Conservation (phyloP, 2,113 vertebrate species). For the Aramus guarauna region DNA sequence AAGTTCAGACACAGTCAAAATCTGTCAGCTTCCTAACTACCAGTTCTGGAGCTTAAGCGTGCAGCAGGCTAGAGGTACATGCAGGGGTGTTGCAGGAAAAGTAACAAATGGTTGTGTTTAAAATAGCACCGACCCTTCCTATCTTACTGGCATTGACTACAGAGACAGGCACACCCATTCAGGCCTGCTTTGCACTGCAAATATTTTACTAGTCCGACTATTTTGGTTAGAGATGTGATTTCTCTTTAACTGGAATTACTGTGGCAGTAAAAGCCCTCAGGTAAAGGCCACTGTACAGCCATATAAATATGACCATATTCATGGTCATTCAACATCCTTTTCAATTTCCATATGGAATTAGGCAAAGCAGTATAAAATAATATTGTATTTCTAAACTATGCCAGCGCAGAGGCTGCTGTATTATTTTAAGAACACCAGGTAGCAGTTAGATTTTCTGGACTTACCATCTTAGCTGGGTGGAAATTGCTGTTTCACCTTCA, state of each 20-base stretch:
- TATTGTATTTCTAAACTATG: background rate
- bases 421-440: background rate
- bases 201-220: background rate
- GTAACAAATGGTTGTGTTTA: background rate
- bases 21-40: background rate
- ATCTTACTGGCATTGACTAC: background rate
- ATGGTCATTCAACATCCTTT: background rate
- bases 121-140: conserved; percentile 14
- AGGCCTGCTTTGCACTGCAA: background rate
- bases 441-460: background rate
- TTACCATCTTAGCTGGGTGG: background rate
- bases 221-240: background rate
- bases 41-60: background rate
- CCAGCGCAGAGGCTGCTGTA: background rate
- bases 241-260: background rate
- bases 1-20: background rate
- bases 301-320: background rate
- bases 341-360: background rate
- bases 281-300: background rate
- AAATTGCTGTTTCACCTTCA: background rate
- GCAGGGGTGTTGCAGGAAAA: conserved; percentile 13
- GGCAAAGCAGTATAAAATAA: background rate
- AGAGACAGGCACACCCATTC: background rate
- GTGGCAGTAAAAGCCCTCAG: background rate
- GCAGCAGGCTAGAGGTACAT: background rate